phyloP scores from a whole-genome alignment of 2,888 invertebrate species.

The Drosophila tripunctata region DNA sequence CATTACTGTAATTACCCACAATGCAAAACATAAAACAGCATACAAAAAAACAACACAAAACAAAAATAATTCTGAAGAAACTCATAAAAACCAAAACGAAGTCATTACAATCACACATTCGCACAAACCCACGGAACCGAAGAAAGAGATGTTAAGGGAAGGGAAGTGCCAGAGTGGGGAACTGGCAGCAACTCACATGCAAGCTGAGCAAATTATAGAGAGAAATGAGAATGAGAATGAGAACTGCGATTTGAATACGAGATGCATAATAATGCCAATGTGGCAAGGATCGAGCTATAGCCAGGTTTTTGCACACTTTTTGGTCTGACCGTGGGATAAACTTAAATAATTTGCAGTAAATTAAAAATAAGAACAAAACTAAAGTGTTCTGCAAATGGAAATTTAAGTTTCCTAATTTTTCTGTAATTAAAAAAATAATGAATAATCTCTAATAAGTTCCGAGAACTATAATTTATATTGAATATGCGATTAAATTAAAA shows the following conservation, averaged over 20 bases:
- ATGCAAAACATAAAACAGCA: constrained; percentile 41
- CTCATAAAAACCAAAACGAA: constrained; percentile 74
- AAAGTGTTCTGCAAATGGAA: background rate
- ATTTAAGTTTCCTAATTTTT: background rate
- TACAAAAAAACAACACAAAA: constrained; percentile 14
- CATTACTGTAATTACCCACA: constrained; percentile 82
- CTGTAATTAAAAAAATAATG: too few relatives aligned
- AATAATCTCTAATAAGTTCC: too few relatives aligned
- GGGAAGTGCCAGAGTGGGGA: background rate
- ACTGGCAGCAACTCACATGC: constrained; percentile 9
- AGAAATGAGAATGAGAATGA: constrained; percentile 8
- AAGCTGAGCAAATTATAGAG: constrained; percentile 26
- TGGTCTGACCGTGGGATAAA: constrained; percentile 2
- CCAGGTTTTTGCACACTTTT: constrained; percentile 8
- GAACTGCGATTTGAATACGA: constrained; percentile 65
- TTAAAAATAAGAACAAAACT: background rate
- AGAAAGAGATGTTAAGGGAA: constrained; percentile 5
- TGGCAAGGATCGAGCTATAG: constrained; percentile 8
- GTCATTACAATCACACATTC: constrained; percentile 72
- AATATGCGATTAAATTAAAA: too few relatives aligned
- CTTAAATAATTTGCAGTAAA: background rate
- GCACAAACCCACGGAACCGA: constrained; percentile 39
- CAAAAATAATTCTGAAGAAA: constrained; percentile 69
- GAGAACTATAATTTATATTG: too few relatives aligned
- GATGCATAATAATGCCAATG: constrained; percentile 22